A percentile compares a stretch with the other conserved stretches of the same genome.
These are phyloP conservation scores for Centropus bengalensis DNA, from an alignment of 2,113 vertebrate genomes.

Conservation along the genomic window DNA sequence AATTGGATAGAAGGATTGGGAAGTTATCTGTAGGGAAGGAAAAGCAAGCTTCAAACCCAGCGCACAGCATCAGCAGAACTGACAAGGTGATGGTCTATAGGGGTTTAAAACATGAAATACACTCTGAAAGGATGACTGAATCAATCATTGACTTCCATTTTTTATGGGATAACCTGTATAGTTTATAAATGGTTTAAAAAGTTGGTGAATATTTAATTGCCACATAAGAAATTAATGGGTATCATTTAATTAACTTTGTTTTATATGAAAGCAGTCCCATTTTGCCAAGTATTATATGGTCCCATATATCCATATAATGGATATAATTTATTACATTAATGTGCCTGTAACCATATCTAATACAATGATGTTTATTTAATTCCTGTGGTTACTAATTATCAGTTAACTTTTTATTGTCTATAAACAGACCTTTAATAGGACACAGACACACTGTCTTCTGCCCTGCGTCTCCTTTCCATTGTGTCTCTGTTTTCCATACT, in stretches of 20 bases:
- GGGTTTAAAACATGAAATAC: neutral
- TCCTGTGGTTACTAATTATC: neutral
- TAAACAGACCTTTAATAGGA: neutral
- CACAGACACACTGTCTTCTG: neutral
- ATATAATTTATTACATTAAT: neutral
- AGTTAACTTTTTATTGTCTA: neutral
- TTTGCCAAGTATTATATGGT: neutral
- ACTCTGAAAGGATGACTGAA: neutral
- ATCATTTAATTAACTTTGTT: neutral
- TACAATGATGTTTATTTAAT: neutral
- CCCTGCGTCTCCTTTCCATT: neutral
- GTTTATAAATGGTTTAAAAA: neutral
- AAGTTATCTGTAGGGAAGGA: neutral
- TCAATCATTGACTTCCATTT: neutral
- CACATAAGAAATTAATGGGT: neutral
- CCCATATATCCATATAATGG: neutral
- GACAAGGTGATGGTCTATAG: neutral
- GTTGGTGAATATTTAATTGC: neutral
- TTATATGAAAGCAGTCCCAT: neutral
- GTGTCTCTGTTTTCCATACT: neutral
- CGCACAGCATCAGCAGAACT: neutral
- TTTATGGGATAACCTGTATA: neutral
- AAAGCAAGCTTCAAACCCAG: neutral
- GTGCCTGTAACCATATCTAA: neutral
- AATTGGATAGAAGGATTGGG: neutral